These are phyloP conservation scores for Stenurella melanura DNA, from an alignment of 2,888 invertebrate species.

Conservation along the genomic window DNA sequence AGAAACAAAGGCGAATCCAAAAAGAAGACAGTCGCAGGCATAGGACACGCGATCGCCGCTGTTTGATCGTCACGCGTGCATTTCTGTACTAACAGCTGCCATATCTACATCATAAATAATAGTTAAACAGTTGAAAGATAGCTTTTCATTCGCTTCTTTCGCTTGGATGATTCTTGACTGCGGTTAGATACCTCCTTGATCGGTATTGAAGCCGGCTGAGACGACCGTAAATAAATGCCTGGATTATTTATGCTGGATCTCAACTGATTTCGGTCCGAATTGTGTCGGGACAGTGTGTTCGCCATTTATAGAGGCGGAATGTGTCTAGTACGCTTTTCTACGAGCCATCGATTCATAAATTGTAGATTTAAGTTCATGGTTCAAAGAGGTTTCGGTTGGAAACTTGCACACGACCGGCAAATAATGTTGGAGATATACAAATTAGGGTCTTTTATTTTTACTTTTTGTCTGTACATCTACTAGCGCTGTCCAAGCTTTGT, in stretches of 20 bases:
- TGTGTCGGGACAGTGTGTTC: neutral
- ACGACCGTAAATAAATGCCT: conserved; percentile 57
- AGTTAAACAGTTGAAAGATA: conserved; percentile 67
- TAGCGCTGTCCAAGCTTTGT: neutral
- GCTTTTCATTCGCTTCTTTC: conserved; percentile 66
- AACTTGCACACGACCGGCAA: neutral
- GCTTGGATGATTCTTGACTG: conserved; percentile 63
- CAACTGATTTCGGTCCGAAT: conserved; percentile 10
- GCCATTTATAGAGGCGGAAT: neutral
- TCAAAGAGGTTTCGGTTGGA: neutral
- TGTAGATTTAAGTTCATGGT: neutral
- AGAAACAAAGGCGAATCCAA: conserved; percentile 28
- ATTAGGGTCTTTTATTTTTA: conserved; percentile 34
- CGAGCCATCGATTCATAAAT: conserved; percentile 9
- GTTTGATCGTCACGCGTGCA: conserved; percentile 60
- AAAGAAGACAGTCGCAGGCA: conserved; percentile 49
- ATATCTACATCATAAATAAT: conserved; percentile 67
- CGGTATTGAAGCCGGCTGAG: conserved; percentile 57
- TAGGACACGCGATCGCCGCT: conserved; percentile 56
- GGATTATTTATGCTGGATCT: conserved; percentile 30
- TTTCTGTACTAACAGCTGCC: conserved; percentile 63
- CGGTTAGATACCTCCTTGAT: conserved; percentile 64
- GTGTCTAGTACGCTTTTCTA: neutral
- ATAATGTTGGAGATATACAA: conserved; percentile 31
- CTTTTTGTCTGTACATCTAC: neutral